phyloP scores from a whole-genome alignment of 2,888 invertebrate genomes.

The Hirtodrosophila confusa region DNA sequence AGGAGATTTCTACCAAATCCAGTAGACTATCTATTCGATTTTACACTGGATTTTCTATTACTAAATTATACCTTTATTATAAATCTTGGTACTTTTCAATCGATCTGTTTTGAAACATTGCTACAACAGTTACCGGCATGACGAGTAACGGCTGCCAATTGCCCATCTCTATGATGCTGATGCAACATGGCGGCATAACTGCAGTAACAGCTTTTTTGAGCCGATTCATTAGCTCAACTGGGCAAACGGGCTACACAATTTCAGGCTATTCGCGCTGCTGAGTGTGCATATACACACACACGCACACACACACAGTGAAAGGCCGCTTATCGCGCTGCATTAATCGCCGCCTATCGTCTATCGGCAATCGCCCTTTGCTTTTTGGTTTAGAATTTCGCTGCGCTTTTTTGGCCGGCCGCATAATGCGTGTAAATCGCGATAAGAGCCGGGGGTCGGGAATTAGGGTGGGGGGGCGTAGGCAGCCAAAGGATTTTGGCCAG shows the following conservation, averaged over 20 bases:
- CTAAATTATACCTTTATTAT: too few relatives aligned
- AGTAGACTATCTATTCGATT: too few relatives aligned
- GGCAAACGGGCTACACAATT: slow-evolving; percentile 17
- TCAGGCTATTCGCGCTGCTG: slow-evolving; percentile 4
- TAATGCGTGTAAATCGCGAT: slow-evolving; percentile 79
- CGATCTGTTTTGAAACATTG: too few relatives aligned
- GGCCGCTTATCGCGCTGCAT: slow-evolving; percentile 66
- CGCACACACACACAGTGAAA: background rate
- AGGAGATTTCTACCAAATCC: too few relatives aligned
- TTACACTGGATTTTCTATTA: too few relatives aligned
- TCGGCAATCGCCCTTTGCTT: slow-evolving; percentile 39
- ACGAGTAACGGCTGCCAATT: background rate
- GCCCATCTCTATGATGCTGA: slow-evolving; percentile 30
- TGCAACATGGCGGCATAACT: slow-evolving; percentile 16
- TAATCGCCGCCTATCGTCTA: slow-evolving; percentile 63
- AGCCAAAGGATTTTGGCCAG: slow-evolving; percentile 51
- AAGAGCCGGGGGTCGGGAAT: slow-evolving; percentile 41
- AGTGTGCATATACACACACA: slow-evolving; percentile 12
- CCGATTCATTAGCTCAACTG: slow-evolving; percentile 43
- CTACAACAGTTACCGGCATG: too few relatives aligned
- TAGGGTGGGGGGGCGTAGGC: slow-evolving; percentile 20
- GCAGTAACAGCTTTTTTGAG: slow-evolving; percentile 23
- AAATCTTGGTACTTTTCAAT: too few relatives aligned
- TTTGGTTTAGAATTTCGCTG: slow-evolving; percentile 78
- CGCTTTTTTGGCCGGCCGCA: slow-evolving; percentile 68